Evolutionary conservation across 2,888 invertebrate species (phyloP).

Genomic region (Coelinius sp.): DNA sequence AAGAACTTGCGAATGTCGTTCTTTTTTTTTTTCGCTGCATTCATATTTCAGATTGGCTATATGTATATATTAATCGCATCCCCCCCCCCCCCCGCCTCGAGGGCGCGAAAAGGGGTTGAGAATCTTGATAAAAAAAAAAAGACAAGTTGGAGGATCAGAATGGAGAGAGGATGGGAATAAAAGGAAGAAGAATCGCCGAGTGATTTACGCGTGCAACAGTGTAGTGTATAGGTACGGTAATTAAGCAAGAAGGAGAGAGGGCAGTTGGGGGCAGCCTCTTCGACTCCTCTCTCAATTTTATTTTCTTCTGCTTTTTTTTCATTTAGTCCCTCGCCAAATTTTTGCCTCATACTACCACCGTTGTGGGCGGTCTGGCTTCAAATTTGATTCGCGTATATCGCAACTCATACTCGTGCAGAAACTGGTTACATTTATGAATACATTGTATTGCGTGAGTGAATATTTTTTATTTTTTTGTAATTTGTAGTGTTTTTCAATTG

Average conservation of each 20-base stretch:
- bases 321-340: slow-evolving; percentile 25
- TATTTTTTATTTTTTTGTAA: neutral
- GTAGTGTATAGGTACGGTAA: slow-evolving; percentile 64
- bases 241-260: slow-evolving; percentile 57
- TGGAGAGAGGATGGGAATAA: slow-evolving; percentile 12
- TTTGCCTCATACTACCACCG: slow-evolving; percentile 18
- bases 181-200: slow-evolving; percentile 54
- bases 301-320: slow-evolving; percentile 11
- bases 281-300: slow-evolving; percentile 18
- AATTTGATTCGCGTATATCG: slow-evolving; percentile 66
- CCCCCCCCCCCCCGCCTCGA: slow-evolving; percentile 10
- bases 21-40: slow-evolving; percentile 7
- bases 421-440: slow-evolving; percentile 24
- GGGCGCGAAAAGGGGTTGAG: slow-evolving; percentile 52
- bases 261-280: slow-evolving; percentile 24
- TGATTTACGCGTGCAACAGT: slow-evolving; percentile 66
- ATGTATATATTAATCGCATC: slow-evolving; percentile 1
- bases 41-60: slow-evolving; percentile 32
- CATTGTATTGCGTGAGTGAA: slow-evolving; percentile 7
- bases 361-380: slow-evolving; percentile 62
- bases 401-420: slow-evolving; percentile 57
- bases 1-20: neutral
- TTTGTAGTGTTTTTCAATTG: neutral
- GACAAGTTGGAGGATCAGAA: neutral
- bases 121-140: slow-evolving; percentile 26